Percentiles rank a stretch among this genome's conserved stretches.
phyloP scores from a whole-genome alignment of 2,797 vertebrate species.

The Masticophis lateralis region DNA sequence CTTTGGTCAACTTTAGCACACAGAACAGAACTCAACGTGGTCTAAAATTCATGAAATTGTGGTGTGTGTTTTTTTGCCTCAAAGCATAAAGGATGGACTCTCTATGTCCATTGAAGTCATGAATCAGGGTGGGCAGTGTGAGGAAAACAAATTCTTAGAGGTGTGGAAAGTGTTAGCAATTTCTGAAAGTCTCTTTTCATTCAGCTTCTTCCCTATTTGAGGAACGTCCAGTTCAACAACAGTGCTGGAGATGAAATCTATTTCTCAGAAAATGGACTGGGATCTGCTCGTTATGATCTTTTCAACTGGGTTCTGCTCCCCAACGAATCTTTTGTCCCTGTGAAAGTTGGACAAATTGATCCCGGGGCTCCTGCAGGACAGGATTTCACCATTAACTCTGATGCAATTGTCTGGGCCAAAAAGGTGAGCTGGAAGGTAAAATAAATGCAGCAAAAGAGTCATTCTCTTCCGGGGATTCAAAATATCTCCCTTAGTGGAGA shows the following conservation, averaged over 20 bases:
- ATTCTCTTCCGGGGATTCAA: not conserved
- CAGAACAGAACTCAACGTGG: accelerated
- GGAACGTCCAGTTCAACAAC: not conserved
- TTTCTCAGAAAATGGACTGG: not conserved
- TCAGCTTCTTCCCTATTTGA: not conserved
- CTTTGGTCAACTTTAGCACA: not conserved
- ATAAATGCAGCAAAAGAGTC: not conserved
- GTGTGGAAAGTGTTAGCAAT: too few relatives aligned
- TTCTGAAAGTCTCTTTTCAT: not conserved
- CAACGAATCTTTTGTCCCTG: not conserved
- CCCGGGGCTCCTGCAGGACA: not conserved
- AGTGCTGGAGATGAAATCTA: not conserved
- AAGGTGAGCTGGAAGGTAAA: not conserved
- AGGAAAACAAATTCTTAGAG: too few relatives aligned
- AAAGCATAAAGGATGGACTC: too few relatives aligned
- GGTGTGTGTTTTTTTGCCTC: too few relatives aligned
- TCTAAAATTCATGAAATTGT: not conserved
- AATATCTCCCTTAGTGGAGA: not conserved
- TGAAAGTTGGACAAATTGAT: not conserved
- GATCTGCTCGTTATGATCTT: not conserved
- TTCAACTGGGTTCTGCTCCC: not conserved
- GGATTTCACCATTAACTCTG: not conserved
- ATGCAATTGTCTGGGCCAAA: not conserved
- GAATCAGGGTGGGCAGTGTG: too few relatives aligned
- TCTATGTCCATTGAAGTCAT: too few relatives aligned